Conservation (phyloP, 2,797 vertebrate genomes). For the Caiman crocodilus region DNA sequence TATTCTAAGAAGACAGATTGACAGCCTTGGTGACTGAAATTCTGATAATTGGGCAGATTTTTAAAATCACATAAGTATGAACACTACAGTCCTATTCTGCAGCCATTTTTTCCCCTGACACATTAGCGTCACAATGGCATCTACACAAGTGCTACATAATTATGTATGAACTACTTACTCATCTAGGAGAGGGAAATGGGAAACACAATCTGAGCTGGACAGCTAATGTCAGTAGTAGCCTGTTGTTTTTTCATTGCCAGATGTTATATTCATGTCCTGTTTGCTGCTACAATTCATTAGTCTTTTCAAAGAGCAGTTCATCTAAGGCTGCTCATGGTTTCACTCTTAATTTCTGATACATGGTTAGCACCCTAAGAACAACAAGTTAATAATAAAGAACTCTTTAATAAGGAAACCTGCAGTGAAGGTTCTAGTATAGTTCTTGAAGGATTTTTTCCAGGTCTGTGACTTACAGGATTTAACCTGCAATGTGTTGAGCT, state of each 20-base stretch:
- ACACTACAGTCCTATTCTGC: neutral
- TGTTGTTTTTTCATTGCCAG: neutral
- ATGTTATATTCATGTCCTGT: neutral
- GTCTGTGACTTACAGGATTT: neutral
- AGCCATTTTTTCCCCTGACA: neutral
- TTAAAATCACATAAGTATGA: neutral
- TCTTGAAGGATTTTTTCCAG: neutral
- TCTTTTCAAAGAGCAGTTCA: neutral
- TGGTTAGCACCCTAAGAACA: neutral
- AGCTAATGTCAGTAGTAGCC: neutral
- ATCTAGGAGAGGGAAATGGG: neutral
- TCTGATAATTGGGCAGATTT: accelerated
- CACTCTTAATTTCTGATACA: neutral
- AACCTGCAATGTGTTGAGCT: neutral
- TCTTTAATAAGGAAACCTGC: neutral
- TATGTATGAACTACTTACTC: neutral
- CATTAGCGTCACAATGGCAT: neutral
- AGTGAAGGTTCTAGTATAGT: accelerated
- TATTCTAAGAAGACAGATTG: neutral
- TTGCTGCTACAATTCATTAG: neutral
- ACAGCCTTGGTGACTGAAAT: accelerated
- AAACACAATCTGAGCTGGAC: neutral
- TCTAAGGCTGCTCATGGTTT: neutral
- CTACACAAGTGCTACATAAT: neutral
- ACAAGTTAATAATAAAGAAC: neutral